phyloP scores from a whole-genome alignment of 2,888 invertebrate species.

The Cephus sareptanus region DNA sequence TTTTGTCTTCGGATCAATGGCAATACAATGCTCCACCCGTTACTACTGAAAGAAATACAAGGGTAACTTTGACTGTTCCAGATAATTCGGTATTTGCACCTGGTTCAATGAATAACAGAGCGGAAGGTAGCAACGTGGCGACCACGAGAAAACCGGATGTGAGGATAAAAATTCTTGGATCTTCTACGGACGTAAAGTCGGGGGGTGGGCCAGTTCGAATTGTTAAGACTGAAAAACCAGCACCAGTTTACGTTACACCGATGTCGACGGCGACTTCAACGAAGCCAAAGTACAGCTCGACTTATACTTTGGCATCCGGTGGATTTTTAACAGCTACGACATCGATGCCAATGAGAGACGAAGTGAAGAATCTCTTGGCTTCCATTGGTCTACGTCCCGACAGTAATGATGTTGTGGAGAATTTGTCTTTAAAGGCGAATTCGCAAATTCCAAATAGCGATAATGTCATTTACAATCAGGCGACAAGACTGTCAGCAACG shows the following conservation, averaged over 20 bases:
- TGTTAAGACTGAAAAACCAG: constrained; percentile 25
- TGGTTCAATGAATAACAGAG: not conserved
- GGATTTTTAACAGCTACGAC: constrained; percentile 25
- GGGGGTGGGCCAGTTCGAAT: constrained; percentile 2
- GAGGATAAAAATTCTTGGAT: constrained; percentile 8
- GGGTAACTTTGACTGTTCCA: not conserved
- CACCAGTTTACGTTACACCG: constrained; percentile 50
- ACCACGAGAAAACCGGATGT: constrained; percentile 20
- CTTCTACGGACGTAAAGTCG: constrained; percentile 21
- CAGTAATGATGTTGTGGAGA: constrained; percentile 20
- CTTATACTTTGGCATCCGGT: constrained; percentile 30
- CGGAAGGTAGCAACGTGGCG: not conserved
- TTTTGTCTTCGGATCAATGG: constrained; percentile 56
- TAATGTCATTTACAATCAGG: constrained; percentile 21
- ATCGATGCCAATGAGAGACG: constrained; percentile 34
- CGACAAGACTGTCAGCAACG: constrained; percentile 28
- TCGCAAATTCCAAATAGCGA: constrained; percentile 33
- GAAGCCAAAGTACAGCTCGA: constrained; percentile 32
- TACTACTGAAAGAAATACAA: constrained; percentile 18
- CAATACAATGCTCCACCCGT: constrained; percentile 64
- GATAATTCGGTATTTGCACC: not conserved
- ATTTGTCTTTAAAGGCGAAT: constrained; percentile 25
- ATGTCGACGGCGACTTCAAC: constrained; percentile 28
- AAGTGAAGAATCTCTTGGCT: constrained; percentile 59
- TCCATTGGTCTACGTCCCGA: constrained; percentile 64